Base-by-base conservation (phyloP, 1,140 invertebrate genomes). In the Drosophila pallidifrons region DNA sequence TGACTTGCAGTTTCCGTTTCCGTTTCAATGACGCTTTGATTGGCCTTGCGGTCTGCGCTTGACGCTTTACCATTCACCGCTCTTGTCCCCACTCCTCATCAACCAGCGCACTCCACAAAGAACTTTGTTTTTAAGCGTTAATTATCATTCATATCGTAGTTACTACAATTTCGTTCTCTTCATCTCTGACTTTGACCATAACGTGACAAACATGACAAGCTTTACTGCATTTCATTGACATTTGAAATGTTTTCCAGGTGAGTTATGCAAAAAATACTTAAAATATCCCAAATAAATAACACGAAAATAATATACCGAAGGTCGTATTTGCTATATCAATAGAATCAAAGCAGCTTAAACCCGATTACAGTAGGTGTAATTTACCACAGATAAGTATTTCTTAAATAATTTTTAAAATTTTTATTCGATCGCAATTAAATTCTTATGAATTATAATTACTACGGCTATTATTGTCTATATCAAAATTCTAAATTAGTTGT, bases 1-100 rank as follows among this genome's bases (percentile, higher is more conserved):
- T 87, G 83, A 87, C 83, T 87, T 88, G 85, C 85, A 80, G 83
- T 82, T 87, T 88, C 85, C 83, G 85, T 87, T 87, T 87, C 83
- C 83, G 83, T 89, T 87, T 89, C 83, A 87, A 87, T 87, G 83
- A 89, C 70, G 85, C 83, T 87, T 81, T 87, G 85, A 87, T 87
- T 88, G 85, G 85, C 80, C 85, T 87, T 89, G 85, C 70, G 83
- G 83, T 89, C 78, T 85, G 68, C 60, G 61, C 51, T 68, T 63
- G 52, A 66, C 63, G 47, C 41, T 54, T 20, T 43, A 15, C 25
- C 47, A 32, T 41, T 49, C 51, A 43, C 61, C 61, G 28, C 38
- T 30, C 16, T 8, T 6, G 6, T n/a, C 20, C n/a, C 28, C 1
- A 25, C 5, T 15, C 10, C 10, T 10, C n/a, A 43, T 1, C 38